Base-by-base conservation (phyloP, 1,140 invertebrate species). In the Helicoverpa zea region DNA sequence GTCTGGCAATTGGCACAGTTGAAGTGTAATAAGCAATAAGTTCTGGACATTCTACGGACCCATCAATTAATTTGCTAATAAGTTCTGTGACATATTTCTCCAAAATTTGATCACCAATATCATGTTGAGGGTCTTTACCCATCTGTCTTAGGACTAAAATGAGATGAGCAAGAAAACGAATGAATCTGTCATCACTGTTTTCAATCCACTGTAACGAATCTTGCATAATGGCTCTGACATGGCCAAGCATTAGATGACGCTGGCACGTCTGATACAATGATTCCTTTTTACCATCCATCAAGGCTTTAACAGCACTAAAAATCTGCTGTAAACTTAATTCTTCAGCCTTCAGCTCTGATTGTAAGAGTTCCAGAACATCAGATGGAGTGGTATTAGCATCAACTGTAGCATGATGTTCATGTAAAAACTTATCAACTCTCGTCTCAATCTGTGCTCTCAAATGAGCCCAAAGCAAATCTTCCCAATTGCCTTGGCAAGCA, bases 381-480 rank as follows among this genome's bases (percentile, higher is more conserved):
- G 88, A 11, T 92, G 95, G 86, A 96, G 84, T 95, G 83, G 83
- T 96, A 89, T 95, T 96, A 91, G 91, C 95, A 96, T 94, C 91
- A 23, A 89, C 91, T 49, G 94, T 93, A 13, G 86, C 81, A 89
- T 95, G 90, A 81, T 95, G 94, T 85, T 95, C 95, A 84, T 97
- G 94, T 14, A 98, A 89, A 91, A 98, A 97, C 81, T 96, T 95
- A 87, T 99, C 98, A 1, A 99, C 98, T 81, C 97, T 96, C 14
- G 97, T 96, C 91, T 99, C 98, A 79, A 99, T 96, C 84, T 98
- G 96, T 0, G 97, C 96, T 87, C 97, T 97, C 81, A 98, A 96
- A 90, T 98, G 97, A 11, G 98, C 98, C 98, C 98, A 99, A 12
- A 99, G 92, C 75, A 97, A 95, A 94, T 99, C 99, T 89, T 98